Percentiles rank a stretch among this genome's conserved stretches.
Conservation (phyloP, 1,140 invertebrate species). For the Chelonus insularis region DNA sequence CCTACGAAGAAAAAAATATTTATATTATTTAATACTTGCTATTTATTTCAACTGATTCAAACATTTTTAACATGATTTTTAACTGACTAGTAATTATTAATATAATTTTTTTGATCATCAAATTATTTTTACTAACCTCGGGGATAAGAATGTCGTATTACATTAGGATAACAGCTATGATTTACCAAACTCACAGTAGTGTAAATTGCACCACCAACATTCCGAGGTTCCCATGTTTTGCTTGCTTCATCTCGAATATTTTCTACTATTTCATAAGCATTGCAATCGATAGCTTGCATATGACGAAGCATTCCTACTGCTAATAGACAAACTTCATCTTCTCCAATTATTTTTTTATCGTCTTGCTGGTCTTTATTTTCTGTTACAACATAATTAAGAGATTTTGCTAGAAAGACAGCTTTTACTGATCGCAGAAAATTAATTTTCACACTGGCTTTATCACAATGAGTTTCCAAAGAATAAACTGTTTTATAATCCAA, state of each 20-base stretch:
- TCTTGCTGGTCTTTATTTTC: slow-evolving; percentile 29
- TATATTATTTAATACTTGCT: not conserved
- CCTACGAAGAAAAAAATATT: slow-evolving; percentile 42
- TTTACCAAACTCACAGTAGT: slow-evolving; percentile 67
- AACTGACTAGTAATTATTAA: too few relatives aligned
- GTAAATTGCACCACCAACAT: slow-evolving; percentile 66
- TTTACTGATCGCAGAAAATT: slow-evolving; percentile 59
- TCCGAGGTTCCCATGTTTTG: slow-evolving; percentile 49
- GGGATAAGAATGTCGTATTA: slow-evolving; percentile 61
- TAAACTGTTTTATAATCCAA: slow-evolving; percentile 48
- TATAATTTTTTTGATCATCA: too few relatives aligned
- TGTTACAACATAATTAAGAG: slow-evolving; percentile 55
- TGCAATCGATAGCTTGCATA: slow-evolving; percentile 66
- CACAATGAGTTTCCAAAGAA: slow-evolving; percentile 58
- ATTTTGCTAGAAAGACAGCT: slow-evolving; percentile 63
- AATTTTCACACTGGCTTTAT: slow-evolving; percentile 53
- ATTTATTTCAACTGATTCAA: too few relatives aligned
- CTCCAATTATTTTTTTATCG: slow-evolving; percentile 23
- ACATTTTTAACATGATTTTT: too few relatives aligned
- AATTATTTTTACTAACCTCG: slow-evolving; percentile 37
- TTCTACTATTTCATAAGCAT: slow-evolving; percentile 69
- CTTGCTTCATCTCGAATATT: slow-evolving; percentile 48
- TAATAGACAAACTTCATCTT: slow-evolving; percentile 41
- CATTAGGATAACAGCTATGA: slow-evolving; percentile 65
- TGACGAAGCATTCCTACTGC: slow-evolving; percentile 61